Percentiles rank a stretch among this genome's conserved stretches.
Conservation (phyloP, 2,113 vertebrate genomes). For the Prochilodus magdalenae region DNA sequence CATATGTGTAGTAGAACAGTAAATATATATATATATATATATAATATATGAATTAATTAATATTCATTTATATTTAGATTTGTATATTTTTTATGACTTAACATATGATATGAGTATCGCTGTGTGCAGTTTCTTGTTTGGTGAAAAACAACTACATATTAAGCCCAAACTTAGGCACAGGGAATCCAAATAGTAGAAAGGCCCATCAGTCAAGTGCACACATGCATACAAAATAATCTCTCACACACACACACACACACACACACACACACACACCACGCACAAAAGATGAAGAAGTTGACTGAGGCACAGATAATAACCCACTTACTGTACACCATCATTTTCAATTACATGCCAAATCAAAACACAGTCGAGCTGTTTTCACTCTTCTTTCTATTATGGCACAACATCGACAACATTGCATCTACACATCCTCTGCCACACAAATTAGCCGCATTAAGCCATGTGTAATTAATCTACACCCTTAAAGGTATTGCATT, state of each 20-base stretch:
- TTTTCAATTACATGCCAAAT: conserved; percentile 14
- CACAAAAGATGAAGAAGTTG: background rate
- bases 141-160: too few species aligned
- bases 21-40: too few species aligned
- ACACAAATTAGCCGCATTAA: conserved; percentile 4
- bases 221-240: background rate
- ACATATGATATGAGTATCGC: too few species aligned
- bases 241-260: conserved; percentile 12
- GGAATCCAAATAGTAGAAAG: background rate
- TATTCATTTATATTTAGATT: too few species aligned
- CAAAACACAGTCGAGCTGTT: conserved; percentile 11
- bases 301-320: conserved; percentile 1
- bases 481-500: conserved; percentile 8
- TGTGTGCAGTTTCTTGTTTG: too few species aligned
- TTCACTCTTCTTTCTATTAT: background rate
- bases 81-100: too few species aligned
- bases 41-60: too few species aligned
- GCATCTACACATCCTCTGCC: background rate
- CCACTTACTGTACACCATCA: background rate
- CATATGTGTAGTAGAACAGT: too few species aligned
- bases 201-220: background rate
- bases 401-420: background rate
- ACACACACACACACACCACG: conserved; percentile 5
- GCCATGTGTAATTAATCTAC: conserved; percentile 7
- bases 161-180: too few species aligned